These are phyloP conservation scores for Hoplostethus atlanticus DNA, from an alignment of 2,797 vertebrate species.

Conservation along the genomic window DNA sequence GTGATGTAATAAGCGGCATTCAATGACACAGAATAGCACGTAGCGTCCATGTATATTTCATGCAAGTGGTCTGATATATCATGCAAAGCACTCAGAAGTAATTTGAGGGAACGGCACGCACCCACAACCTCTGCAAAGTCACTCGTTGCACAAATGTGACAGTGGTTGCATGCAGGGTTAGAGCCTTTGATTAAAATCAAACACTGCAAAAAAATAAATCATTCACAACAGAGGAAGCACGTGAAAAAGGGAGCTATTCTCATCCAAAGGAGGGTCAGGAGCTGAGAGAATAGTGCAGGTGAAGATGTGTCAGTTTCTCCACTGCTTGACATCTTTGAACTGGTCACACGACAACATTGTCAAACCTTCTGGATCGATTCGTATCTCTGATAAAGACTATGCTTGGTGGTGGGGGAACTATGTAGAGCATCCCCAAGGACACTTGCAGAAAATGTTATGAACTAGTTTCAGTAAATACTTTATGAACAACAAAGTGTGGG, in stretches of 20 bases:
- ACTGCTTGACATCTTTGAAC: constrained; percentile 7
- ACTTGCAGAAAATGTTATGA: constrained; percentile 30
- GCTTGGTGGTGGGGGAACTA: constrained; percentile 27
- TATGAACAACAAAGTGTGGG: constrained; percentile 23
- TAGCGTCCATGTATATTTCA: constrained; percentile 71
- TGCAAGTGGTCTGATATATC: constrained; percentile 46
- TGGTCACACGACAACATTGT: constrained; percentile 26
- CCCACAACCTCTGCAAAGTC: constrained; percentile 15
- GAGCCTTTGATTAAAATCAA: not conserved
- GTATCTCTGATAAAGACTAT: constrained; percentile 28
- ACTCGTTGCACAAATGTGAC: constrained; percentile 4
- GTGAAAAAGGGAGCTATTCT: not conserved
- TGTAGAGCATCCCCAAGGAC: constrained; percentile 54
- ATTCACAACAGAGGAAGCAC: not conserved
- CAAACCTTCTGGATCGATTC: constrained; percentile 16
- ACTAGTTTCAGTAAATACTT: constrained; percentile 40
- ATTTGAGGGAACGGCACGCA: constrained; percentile 17
- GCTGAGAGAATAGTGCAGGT: not conserved
- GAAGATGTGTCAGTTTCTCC: constrained; percentile 18
- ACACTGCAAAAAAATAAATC: not conserved
- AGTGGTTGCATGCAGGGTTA: not conserved
- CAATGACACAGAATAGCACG: constrained; percentile 64
- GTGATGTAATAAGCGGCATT: constrained; percentile 63
- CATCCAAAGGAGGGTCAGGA: not conserved
- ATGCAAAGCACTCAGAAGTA: constrained; percentile 50